Evolutionary conservation across 1,140 invertebrate genomes (phyloP), one percentile per base, ranked within the genome.

Genomic region (Lepeophtheirus salmonis): DNA sequence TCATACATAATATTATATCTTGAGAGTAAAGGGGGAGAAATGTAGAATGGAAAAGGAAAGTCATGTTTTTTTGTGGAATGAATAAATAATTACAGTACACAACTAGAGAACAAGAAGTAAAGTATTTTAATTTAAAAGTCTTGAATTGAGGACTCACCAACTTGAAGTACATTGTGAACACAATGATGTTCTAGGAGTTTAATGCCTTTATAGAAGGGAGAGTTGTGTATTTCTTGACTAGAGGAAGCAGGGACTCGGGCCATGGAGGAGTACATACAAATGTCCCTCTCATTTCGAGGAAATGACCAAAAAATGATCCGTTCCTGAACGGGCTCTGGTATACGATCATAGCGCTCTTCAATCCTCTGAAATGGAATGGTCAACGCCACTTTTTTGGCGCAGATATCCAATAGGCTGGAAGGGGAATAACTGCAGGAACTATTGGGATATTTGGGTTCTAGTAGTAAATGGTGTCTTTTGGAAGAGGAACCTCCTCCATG

Each of bases 251-350:
- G 30, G 54, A 69, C 69, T 66, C 77, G 75, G 69, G 82, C 79
- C 70, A 86, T 77, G 64, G 83, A 86, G 60, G 83, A 86, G 72
- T 89, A 88, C 83, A 88, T 87, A 70, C 82, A 84, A 69, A 88
- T 87, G 73, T 87, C 84, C 66, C 80, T 74, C 72, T 88, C 84
- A 71, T 86, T 82, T 65, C 85, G 73, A 62, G 85, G 86, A 72
- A 88, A 88, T 58, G 84, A 86, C 83, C 84, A 87, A 75, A 80
- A 88, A 67, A 89, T 84, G 68, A 88, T 83, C 68, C 83, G 77
- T 62, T 83, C 77, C 71, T 88, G 86, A 67, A 89, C 85, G 62
- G 84, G 84, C 72, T 88, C 85, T 48, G 85, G 85, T 69, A 89
- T 86, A 64, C 84, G 78, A 67, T 84, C 82, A 71, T 84, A 86